A percentile compares a stretch with the other conserved stretches of the same genome.
Conservation (phyloP, 1,140 invertebrate genomes). For the Drosophila pallidifrons region DNA sequence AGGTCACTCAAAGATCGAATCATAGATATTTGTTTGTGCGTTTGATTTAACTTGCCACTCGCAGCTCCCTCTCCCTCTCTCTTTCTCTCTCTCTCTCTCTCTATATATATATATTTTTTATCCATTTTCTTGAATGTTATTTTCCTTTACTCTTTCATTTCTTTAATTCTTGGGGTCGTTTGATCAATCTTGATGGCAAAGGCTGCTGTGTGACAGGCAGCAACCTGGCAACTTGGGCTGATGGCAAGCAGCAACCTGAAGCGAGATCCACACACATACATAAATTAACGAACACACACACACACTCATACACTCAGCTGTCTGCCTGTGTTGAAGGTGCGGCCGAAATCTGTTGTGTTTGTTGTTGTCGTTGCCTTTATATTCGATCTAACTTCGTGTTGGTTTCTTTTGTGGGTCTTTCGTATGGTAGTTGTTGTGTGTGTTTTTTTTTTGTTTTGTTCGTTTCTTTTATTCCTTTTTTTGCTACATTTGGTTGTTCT, state of each 20-base stretch:
- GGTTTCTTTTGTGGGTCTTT: conserved; percentile 34
- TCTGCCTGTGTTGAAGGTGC: conserved; percentile 66
- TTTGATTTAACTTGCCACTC: too few species aligned
- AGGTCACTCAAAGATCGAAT: too few species aligned
- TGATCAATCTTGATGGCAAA: conserved; percentile 42
- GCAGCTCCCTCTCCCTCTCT: too few species aligned
- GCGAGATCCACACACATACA: conserved; percentile 35
- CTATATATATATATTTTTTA: conserved; percentile 8
- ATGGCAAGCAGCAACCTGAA: conserved; percentile 44
- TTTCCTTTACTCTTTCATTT: conserved; percentile 27
- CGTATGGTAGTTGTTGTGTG: conserved; percentile 30
- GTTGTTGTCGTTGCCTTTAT: conserved; percentile 63
- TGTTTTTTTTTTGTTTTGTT: conserved; percentile 26
- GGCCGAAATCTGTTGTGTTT: conserved; percentile 41
- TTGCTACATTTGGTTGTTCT: conserved; percentile 48
- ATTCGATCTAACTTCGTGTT: conserved; percentile 66
- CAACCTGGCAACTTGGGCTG: conserved; percentile 40
- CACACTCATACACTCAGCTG: conserved; percentile 20
- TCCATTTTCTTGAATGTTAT: conserved; percentile 13
- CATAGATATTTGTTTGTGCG: too few species aligned
- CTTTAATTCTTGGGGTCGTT: conserved; percentile 47
- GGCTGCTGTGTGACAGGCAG: conserved; percentile 27
- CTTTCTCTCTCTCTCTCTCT: not conserved
- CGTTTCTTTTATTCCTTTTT: conserved; percentile 49
- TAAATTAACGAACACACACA: conserved; percentile 23